phyloP scores from a whole-genome alignment of 2,888 invertebrate genomes.

The Lordiphosa andalusiaca region DNA sequence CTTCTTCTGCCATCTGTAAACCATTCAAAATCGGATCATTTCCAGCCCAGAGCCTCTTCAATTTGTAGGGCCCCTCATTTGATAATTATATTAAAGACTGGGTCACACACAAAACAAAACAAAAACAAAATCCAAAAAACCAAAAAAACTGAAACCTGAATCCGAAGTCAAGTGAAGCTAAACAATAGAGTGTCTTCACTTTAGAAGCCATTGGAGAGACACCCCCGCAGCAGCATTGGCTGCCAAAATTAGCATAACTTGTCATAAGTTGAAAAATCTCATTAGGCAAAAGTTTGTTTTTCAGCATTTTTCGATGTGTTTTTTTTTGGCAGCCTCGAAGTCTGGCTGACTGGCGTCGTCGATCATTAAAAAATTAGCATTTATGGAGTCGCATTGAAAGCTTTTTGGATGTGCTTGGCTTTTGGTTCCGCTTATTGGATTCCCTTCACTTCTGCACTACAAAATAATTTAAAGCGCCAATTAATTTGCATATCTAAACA shows the following conservation, averaged over 20 bases:
- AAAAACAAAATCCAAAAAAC: neutral
- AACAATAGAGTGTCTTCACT: constrained; percentile 3
- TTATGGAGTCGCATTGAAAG: constrained; percentile 32
- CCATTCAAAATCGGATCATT: no score
- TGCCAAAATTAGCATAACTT: constrained; percentile 69
- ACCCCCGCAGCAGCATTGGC: constrained; percentile 36
- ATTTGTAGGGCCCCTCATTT: no score
- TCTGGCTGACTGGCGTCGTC: constrained; percentile 39
- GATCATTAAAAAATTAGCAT: constrained; percentile 64
- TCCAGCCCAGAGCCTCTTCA: no score
- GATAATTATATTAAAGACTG: no score
- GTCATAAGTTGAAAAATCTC: constrained; percentile 75
- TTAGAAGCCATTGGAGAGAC: constrained; percentile 7
- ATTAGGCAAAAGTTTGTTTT: constrained; percentile 53
- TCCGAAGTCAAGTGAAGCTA: neutral
- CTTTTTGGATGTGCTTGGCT: constrained; percentile 4
- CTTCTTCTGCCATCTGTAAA: no score
- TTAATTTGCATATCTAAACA: constrained; percentile 68
- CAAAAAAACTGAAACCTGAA: neutral
- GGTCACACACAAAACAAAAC: no score
- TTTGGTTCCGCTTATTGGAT: constrained; percentile 45
- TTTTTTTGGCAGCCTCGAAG: constrained; percentile 22
- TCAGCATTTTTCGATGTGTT: constrained; percentile 14
- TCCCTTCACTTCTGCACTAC: constrained; percentile 62
- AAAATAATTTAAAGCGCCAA: constrained; percentile 38